Conservation (phyloP, 2,113 vertebrate genomes). For the Cebus imitator region DNA sequence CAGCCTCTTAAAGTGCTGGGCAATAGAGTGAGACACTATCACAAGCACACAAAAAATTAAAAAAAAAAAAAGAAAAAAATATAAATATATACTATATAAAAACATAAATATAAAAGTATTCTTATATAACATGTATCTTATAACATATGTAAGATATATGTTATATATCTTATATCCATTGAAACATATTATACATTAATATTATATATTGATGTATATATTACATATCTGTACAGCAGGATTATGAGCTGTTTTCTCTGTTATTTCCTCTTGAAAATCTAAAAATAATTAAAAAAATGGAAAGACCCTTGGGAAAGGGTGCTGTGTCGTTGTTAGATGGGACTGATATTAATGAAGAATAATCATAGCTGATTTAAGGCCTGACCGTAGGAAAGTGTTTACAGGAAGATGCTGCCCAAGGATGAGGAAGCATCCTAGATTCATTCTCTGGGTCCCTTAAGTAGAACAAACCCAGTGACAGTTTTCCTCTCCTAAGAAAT, state of each 20-base stretch:
- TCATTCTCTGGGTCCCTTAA: not conserved
- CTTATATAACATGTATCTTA: too few species aligned
- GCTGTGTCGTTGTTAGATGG: not conserved
- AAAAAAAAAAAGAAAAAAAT: not conserved
- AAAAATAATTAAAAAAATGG: not conserved
- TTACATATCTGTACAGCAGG: not conserved
- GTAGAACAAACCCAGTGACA: not conserved
- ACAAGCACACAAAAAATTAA: not conserved
- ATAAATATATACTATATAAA: too few species aligned
- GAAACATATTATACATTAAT: too few species aligned
- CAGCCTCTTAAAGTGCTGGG: not conserved
- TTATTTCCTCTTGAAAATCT: conserved; percentile 30
- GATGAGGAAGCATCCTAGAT: not conserved
- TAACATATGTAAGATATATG: too few species aligned
- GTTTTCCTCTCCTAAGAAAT: not conserved
- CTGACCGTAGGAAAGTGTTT: not conserved
- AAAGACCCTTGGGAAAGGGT: not conserved
- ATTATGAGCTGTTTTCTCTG: not conserved
- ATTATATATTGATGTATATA: too few species aligned
- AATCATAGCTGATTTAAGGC: not conserved
- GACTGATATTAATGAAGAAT: not conserved
- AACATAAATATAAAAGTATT: too few species aligned
- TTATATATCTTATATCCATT: too few species aligned
- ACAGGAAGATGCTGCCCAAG: not conserved
- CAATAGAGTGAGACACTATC: not conserved